Conservation (phyloP, 92 coral and sea anemone genomes). For the Palythoa caribaeorum region DNA sequence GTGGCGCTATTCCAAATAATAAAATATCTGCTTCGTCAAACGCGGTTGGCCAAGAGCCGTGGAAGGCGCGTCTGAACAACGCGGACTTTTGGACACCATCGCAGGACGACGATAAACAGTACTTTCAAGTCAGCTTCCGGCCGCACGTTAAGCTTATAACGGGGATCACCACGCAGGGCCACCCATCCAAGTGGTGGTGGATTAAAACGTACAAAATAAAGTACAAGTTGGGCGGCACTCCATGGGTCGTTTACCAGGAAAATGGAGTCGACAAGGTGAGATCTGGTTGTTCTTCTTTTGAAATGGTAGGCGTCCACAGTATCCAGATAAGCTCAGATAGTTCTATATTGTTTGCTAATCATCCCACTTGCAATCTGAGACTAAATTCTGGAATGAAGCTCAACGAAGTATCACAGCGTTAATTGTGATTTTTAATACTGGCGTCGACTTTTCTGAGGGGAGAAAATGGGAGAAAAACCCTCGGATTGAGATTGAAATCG, state of each 20-base stretch:
- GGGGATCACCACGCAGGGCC: slow-evolving; percentile 10
- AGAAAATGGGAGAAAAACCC: too few species aligned
- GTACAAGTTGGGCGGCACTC: neutral
- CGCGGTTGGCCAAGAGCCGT: neutral
- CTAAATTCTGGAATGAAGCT: too few species aligned
- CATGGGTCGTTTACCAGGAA: slow-evolving; percentile 5
- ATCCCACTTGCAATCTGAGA: too few species aligned
- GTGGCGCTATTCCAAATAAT: neutral
- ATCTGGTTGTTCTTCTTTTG: neutral
- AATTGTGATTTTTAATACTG: too few species aligned
- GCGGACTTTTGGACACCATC: neutral
- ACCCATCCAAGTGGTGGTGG: slow-evolving; percentile 23
- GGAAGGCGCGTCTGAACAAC: slow-evolving; percentile 28
- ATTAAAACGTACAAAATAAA: slow-evolving; percentile 8
- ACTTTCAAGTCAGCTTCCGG: neutral
- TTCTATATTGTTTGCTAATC: too few species aligned
- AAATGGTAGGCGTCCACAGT: too few species aligned
- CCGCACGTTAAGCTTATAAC: slow-evolving; percentile 7
- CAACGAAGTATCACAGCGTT: too few species aligned
- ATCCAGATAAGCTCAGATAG: too few species aligned
- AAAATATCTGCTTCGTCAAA: slow-evolving; percentile 25
- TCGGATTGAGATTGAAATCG: too few species aligned
- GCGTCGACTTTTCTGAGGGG: too few species aligned
- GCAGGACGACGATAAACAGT: neutral
- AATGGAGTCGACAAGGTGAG: slow-evolving; percentile 28